phyloP scores from a whole-genome alignment of 1,140 invertebrate genomes.

The Marisa cornuarietis region DNA sequence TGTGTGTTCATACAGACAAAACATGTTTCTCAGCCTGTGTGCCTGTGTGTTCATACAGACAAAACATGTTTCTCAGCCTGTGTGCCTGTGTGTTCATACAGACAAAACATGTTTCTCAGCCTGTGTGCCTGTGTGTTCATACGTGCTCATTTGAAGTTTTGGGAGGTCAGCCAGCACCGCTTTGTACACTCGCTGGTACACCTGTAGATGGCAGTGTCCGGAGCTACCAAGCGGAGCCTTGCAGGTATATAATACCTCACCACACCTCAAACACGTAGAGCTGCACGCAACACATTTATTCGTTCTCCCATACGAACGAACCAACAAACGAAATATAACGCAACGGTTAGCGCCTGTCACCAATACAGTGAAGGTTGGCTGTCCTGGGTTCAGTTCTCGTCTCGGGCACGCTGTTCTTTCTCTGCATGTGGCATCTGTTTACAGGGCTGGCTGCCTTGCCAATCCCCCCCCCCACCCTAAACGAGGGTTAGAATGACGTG shows the following conservation, averaged over 20 bases:
- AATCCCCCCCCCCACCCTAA: too few relatives aligned
- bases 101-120: conserved; percentile 1
- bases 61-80: not conserved
- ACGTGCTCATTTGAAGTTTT: not conserved
- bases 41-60: too few relatives aligned
- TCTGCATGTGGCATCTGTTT: too few relatives aligned
- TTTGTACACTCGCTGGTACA: not conserved
- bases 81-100: not conserved
- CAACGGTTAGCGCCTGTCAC: too few relatives aligned
- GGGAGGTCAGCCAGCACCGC: not conserved
- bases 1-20: too few relatives aligned
- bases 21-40: too few relatives aligned
- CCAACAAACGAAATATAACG: conserved; percentile 9
- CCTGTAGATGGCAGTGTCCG: not conserved
- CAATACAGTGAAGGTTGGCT: too few relatives aligned
- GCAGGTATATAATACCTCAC: not conserved
- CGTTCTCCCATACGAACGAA: not conserved
- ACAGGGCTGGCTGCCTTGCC: too few relatives aligned
- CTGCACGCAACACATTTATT: conserved; percentile 2
- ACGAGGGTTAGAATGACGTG: too few relatives aligned
- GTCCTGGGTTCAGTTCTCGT: too few relatives aligned
- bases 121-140: not conserved
- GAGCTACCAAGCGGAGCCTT: not conserved
- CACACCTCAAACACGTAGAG: not conserved
- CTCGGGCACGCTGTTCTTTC: too few relatives aligned